These are phyloP conservation scores for Pimpla rufipes DNA, from an alignment of 2,888 invertebrate genomes.

Conservation along the genomic window DNA sequence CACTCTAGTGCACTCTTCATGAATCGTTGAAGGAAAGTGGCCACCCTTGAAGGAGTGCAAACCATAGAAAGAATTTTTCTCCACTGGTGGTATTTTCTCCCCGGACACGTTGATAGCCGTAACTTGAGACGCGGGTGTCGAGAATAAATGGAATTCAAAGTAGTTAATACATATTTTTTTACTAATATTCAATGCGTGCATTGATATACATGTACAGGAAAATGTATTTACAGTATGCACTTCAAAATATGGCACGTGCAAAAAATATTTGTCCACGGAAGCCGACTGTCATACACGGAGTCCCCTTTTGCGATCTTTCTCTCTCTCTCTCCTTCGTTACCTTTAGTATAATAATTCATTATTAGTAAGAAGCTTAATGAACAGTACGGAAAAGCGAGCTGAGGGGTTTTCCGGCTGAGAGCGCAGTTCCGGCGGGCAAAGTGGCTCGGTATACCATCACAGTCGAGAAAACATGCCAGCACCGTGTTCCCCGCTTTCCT, in stretches of 20 bases:
- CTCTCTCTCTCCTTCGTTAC: not conserved
- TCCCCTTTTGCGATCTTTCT: conserved; percentile 2
- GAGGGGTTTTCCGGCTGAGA: conserved; percentile 59
- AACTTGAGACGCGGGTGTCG: not conserved
- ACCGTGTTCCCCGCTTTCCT: conserved; percentile 34
- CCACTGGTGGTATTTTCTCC: not conserved
- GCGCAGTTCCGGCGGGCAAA: conserved; percentile 57
- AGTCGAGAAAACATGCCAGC: conserved; percentile 54
- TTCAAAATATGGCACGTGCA: not conserved
- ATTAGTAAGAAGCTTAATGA: conserved; percentile 66
- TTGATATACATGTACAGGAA: not conserved
- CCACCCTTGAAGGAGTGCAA: not conserved
- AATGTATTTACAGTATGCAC: not conserved
- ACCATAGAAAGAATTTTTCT: conserved; percentile 20
- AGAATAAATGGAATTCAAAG: too few relatives aligned
- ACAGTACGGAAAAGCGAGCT: conserved; percentile 53
- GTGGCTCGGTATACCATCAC: conserved; percentile 49
- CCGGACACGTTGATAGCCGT: not conserved
- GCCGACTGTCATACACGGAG: not conserved
- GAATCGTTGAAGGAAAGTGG: conserved; percentile 47
- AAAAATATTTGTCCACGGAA: not conserved
- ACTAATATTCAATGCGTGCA: too few relatives aligned
- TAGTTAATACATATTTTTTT: too few relatives aligned
- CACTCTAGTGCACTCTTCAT: conserved; percentile 15
- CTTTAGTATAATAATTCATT: conserved; percentile 57